Evolutionary conservation across 2,113 vertebrate genomes (phyloP), one percentile per base, ranked within the genome.

Genomic region (Tichodroma muraria): DNA sequence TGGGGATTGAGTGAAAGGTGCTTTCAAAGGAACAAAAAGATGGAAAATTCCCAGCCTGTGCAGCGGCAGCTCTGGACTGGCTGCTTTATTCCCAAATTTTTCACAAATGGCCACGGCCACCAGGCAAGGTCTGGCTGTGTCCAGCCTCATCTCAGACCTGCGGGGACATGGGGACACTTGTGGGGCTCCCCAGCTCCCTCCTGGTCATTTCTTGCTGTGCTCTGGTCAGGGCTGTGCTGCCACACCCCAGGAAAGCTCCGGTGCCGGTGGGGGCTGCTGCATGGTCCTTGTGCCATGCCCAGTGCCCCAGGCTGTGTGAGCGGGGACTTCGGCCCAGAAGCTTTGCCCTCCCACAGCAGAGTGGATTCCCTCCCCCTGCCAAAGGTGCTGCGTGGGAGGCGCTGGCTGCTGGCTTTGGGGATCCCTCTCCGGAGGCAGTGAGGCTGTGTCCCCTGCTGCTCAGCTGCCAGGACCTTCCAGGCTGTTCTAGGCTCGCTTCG

Each of bases 91-190:
- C 25, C 23, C 23, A 27, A n/a, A n/a, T n/a, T n/a, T n/a, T n/a
- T n/a, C 7, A 68, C 7, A 24, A 53, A 27, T 22, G 50, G 18
- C 54, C 37, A 2, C 0, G 23, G 42, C 28, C 76, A 45, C 28
- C 54, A 54, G n/a, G 12, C 69, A 61, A 59, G 77, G 25, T 22
- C 47, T 71, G 77, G 15, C 59, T 35, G 23, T 17, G 40, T 44
- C 28, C 53, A 66, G 33, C 37, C 49, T 24, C 38, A 5, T 19
- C 49, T 63, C 17, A 0, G 53, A 52, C 57, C 66, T 50, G 42
- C 38, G 38, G 66, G 37, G 49, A 8, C 0, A 0, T 8, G 44
- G 33, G 35, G 44, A 47, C 2, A 2, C 33, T 31, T 0, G 1
- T 8, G 42, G 65, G 27, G 65, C 69, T 64, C 15, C 72, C 60